These are phyloP conservation scores for Acanthosepion esculentum DNA, from an alignment of 2,888 invertebrate genomes.

Conservation along the genomic window DNA sequence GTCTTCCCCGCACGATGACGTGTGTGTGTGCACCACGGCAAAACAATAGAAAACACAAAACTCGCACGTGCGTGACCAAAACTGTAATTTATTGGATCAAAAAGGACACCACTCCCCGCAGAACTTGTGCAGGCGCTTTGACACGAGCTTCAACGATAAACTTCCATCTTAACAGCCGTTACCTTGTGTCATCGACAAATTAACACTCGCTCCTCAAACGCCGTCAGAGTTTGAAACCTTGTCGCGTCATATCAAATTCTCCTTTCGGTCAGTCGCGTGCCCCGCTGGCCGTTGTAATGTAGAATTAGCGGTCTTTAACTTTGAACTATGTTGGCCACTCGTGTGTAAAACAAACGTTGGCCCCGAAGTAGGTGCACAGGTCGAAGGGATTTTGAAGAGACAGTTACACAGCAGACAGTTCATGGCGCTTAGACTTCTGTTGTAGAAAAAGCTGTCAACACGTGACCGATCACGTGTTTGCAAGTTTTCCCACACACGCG, in stretches of 20 bases:
- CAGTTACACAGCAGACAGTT: not conserved
- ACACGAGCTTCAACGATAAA: not conserved
- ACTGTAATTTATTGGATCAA: not conserved
- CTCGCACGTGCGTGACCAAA: not conserved
- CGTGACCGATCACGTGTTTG: not conserved
- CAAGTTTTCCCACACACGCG: not conserved
- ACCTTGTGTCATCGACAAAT: not conserved
- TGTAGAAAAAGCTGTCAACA: not conserved
- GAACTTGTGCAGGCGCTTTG: not conserved
- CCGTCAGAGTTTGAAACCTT: not conserved
- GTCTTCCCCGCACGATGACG: not conserved
- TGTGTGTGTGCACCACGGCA: not conserved
- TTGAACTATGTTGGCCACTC: no score
- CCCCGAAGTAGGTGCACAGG: not conserved
- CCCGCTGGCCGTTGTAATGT: no score
- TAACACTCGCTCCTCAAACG: not conserved
- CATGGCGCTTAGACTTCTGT: not conserved
- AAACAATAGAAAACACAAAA: not conserved
- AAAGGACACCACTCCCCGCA: not conserved
- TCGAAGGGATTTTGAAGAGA: not conserved
- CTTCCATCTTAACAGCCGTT: not conserved
- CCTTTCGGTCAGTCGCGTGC: not conserved
- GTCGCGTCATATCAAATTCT: not conserved
- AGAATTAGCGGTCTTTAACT: no score
- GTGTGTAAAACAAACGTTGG: no score